A percentile compares a stretch with the other conserved stretches of the same genome.
phyloP scores from a whole-genome alignment of 2,888 invertebrate species.

The Zaprionus lineosus region DNA sequence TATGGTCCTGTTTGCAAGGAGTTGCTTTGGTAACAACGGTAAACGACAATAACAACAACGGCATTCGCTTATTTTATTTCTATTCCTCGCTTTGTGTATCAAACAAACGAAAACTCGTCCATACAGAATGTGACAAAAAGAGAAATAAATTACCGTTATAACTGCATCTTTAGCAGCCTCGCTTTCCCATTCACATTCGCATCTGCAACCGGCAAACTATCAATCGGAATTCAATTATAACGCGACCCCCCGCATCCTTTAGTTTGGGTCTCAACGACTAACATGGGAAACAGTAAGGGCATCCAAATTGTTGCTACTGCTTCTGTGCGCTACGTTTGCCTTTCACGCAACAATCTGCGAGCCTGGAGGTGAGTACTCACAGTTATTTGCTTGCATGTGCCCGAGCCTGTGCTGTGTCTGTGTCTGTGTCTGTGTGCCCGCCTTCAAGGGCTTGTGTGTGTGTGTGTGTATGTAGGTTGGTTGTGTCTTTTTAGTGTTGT shows the following conservation, averaged over 20 bases:
- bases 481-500: conserved; percentile 25
- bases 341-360: conserved; percentile 16
- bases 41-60: conserved; percentile 21
- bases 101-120: conserved; percentile 34
- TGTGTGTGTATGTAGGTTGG: conserved; percentile 1
- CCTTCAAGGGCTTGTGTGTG: not conserved
- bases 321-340: conserved; percentile 21
- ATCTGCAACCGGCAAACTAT: conserved; percentile 35
- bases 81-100: conserved; percentile 22
- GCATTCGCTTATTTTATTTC: conserved; percentile 28
- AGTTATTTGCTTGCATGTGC: not conserved
- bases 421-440: not conserved
- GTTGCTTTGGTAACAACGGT: conserved; percentile 58
- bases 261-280: conserved; percentile 6
- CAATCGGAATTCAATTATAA: conserved; percentile 36
- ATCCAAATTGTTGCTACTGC: conserved; percentile 27
- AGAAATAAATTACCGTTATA: conserved; percentile 25
- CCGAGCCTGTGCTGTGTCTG: not conserved
- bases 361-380: conserved; percentile 36
- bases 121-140: conserved; percentile 41
- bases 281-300: conserved; percentile 31
- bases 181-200: not conserved
- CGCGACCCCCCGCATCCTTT: not conserved
- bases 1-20: conserved; percentile 42
- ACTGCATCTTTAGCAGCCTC: conserved; percentile 1